Percentiles rank a stretch among this genome's conserved stretches.
Evolutionary conservation across 2,113 vertebrate species (phyloP).

Genomic region (Puntigrus tetrazona): DNA sequence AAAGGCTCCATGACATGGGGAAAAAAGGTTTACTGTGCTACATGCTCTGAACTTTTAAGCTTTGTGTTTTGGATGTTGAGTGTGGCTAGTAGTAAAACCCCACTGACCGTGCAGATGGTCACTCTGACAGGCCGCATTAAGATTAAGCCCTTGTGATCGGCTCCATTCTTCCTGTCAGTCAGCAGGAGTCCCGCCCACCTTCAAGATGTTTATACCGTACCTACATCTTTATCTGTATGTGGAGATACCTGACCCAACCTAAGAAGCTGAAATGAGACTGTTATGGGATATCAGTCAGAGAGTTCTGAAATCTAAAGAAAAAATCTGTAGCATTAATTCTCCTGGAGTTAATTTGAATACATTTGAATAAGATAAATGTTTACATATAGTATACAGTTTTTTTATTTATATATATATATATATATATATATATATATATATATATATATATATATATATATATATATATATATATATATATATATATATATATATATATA

Average conservation of each 20-base stretch:
- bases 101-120: constrained; percentile 54
- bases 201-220: constrained; percentile 26
- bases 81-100: constrained; percentile 20
- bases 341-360: background rate
- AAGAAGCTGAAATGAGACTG: background rate
- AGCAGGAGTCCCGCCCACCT: constrained; percentile 44
- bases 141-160: constrained; percentile 37
- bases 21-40: background rate
- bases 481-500: too few species aligned
- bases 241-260: background rate
- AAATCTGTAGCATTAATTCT: background rate
- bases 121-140: constrained; percentile 44
- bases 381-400: too few species aligned
- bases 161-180: constrained; percentile 33
- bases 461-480: too few species aligned
- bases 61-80: background rate
- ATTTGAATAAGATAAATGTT: background rate
- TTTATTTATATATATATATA: too few species aligned
- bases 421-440: too few species aligned
- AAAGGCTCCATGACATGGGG: background rate
- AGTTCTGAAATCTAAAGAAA: background rate
- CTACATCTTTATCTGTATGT: background rate
- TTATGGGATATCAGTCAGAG: background rate
- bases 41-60: background rate
- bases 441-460: too few species aligned